Evolutionary conservation across 2,888 invertebrate genomes (phyloP), one percentile per base, ranked within the genome.

Genomic region (Invenusta paracnida): DNA sequence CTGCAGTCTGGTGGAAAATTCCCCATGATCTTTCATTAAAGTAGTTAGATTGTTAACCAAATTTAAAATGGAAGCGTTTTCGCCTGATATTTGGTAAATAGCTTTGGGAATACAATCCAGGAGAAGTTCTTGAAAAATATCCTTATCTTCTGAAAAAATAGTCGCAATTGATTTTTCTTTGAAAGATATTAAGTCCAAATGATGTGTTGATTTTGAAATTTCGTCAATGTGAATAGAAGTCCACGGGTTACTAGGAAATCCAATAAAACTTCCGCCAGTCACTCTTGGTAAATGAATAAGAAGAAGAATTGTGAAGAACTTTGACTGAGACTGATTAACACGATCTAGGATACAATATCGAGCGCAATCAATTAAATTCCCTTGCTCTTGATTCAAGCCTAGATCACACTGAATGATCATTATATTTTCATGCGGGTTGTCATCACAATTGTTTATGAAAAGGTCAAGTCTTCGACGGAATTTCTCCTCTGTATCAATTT

Each of bases 401-500:
- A 73, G 23, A 73, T 73, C 73, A 25, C 73, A 73, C 73, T 73
- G 73, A 73, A 73, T 23, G 23, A 73, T 25, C 73, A 73, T n/a
- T 13, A 73, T 25, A 73, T 73, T 73, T 73, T 73, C 27, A 5
- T 13, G 5, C 23, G 23, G 73, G 2, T 73, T 25, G 73, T 5
- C 23, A 25, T 23, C 25, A 73, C 73, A 73, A 23, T 23, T 23
- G 5, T 2, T 23, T 23, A 73, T 13, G 23, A 73, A 73, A 23
- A 2, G 27, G 2, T 73, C 73, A 2, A 90, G 86, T 82, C 88
- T 87, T 85, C 88, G 87, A 82, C 88, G 87, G 87, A 90, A 90
- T 87, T 90, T 89, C 85, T 90, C 90, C 82, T 90, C 90, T n/a
- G 90, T 90, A 85, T 89, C 89, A 88, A 90, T 89, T 5, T 89